These are phyloP conservation scores for Hydrolagus affinis DNA, from an alignment of 2,113 vertebrate genomes.

Conservation along the genomic window DNA sequence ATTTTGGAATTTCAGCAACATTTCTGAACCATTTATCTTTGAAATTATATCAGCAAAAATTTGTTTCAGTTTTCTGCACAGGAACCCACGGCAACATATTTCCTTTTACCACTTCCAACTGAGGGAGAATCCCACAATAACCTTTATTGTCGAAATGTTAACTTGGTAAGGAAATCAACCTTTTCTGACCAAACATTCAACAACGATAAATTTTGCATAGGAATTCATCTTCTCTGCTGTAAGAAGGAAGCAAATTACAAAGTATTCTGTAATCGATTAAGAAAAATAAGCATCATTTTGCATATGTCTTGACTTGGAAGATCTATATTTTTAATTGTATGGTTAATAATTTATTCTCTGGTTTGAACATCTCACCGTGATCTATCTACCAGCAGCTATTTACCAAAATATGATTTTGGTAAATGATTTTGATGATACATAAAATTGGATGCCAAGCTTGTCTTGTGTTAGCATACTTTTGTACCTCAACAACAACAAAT, in stretches of 20 bases:
- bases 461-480: not conserved
- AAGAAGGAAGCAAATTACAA: not conserved
- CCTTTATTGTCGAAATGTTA: constrained; percentile 79
- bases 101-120: constrained; percentile 74
- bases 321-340: no score
- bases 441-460: not conserved
- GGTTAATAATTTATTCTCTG: no score
- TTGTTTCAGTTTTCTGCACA: constrained; percentile 41
- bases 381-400: not conserved
- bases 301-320: no score
- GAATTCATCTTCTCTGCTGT: not conserved
- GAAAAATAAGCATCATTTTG: not conserved
- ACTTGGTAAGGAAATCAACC: constrained; percentile 68
- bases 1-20: constrained; percentile 25
- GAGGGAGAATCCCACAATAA: constrained; percentile 79
- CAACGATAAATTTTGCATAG: not conserved
- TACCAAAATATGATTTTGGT: not conserved
- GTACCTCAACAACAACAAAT: not conserved
- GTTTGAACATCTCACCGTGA: no score
- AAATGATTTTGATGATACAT: not conserved
- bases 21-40: not conserved
- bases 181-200: not conserved
- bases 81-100: constrained; percentile 78
- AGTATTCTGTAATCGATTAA: not conserved
- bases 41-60: constrained; percentile 26